phyloP scores from a whole-genome alignment of 1,140 invertebrate genomes.

The Batillaria attramentaria region DNA sequence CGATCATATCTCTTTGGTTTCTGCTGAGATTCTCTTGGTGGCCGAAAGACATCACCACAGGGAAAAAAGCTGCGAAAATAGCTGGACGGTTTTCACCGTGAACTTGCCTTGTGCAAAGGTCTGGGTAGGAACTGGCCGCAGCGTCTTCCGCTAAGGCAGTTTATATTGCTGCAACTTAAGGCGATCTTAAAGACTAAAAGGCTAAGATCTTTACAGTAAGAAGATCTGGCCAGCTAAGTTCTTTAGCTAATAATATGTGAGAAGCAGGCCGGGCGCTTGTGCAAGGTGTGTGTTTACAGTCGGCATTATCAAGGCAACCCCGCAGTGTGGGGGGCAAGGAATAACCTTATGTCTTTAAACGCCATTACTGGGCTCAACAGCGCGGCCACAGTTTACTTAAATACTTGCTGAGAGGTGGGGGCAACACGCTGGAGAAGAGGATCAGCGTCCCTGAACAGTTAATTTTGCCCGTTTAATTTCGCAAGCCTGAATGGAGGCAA shows the following conservation, averaged over 20 bases:
- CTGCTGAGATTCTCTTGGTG: too few species aligned
- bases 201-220: conserved; percentile 48
- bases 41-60: too few species aligned
- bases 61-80: too few species aligned
- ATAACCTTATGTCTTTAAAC: background rate
- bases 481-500: background rate
- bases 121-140: conserved; percentile 1
- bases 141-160: conserved; percentile 23
- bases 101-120: conserved; percentile 8
- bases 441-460: background rate
- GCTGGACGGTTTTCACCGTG: too few species aligned
- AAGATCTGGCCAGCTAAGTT: conserved; percentile 44
- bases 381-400: conserved; percentile 9
- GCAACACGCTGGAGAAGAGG: conserved; percentile 14
- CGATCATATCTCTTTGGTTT: too few species aligned
- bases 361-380: background rate
- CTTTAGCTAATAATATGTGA: conserved; percentile 43
- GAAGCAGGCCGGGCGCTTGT: conserved; percentile 23
- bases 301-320: conserved; percentile 15
- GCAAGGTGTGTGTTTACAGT: conserved; percentile 24
- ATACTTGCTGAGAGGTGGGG: conserved; percentile 12
- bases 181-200: conserved; percentile 40
- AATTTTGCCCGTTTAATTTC: conserved; percentile 21
- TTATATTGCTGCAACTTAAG: conserved; percentile 37
- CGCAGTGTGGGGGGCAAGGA: background rate